phyloP scores from a whole-genome alignment of 1,140 invertebrate species.

The Ceratina australensis region DNA sequence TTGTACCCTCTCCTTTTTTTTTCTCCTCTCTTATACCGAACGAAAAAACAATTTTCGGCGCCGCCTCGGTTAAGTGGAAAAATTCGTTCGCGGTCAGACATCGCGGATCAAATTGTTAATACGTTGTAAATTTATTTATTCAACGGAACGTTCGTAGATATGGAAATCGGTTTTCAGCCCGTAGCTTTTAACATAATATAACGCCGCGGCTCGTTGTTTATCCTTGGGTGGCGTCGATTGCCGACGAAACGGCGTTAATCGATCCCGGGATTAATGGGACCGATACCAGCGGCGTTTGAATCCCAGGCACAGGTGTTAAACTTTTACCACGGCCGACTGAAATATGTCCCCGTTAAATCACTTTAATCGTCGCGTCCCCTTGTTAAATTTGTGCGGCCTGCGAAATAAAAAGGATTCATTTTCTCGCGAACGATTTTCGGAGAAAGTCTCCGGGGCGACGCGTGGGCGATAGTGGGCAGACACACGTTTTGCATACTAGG shows the following conservation, averaged over 20 bases:
- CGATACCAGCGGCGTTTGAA: conserved; percentile 31
- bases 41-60: not conserved
- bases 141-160: no score
- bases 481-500: not conserved
- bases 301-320: conserved; percentile 44
- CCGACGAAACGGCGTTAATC: conserved; percentile 53
- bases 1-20: not conserved
- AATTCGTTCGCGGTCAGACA: no score
- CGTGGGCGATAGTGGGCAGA: not conserved
- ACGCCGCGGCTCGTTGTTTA: conserved; percentile 41
- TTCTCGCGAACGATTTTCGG: no score
- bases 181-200: no score
- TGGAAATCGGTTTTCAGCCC: no score
- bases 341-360: conserved; percentile 44
- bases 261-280: conserved; percentile 47
- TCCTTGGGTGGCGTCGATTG: conserved; percentile 40
- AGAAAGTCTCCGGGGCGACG: not conserved
- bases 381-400: not conserved
- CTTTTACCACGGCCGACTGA: conserved; percentile 42
- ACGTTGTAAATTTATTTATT: no score
- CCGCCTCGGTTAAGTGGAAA: no score
- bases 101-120: no score
- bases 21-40: not conserved
- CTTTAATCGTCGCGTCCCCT: conserved; percentile 34
- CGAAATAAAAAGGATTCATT: no score